These are phyloP conservation scores for cat (Felis catus) DNA, from an alignment of 2,113 vertebrate genomes.

Conservation along the genomic window DNA sequence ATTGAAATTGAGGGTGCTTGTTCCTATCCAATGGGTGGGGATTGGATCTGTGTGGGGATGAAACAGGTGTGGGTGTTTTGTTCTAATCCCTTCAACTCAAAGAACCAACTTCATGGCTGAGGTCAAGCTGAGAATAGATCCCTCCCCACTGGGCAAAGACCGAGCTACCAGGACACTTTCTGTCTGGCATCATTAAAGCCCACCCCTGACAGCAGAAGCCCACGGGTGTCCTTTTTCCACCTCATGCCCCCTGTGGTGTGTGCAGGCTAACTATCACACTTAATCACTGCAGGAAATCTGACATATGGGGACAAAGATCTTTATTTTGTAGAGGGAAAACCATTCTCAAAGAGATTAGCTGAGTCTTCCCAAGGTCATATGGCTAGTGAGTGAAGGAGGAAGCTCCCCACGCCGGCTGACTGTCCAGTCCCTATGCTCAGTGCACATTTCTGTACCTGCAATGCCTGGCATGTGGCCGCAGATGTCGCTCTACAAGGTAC, in stretches of 20 bases:
- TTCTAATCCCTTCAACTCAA: constrained; percentile 26
- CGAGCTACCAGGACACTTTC: background rate
- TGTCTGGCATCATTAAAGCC: background rate
- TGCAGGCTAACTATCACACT: constrained; percentile 31
- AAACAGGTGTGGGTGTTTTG: constrained; percentile 31
- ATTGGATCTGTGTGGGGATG: background rate
- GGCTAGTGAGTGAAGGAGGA: background rate
- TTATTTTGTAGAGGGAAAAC: background rate
- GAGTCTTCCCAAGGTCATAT: background rate
- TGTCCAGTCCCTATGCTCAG: rapidly evolving
- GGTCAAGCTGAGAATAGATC: constrained; percentile 32
- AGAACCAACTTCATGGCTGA: background rate
- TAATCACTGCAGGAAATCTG: background rate
- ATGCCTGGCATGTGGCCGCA: background rate
- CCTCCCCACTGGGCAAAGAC: background rate
- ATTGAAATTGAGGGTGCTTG: background rate
- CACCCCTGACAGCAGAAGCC: background rate
- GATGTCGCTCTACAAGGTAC: background rate
- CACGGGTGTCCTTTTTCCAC: background rate
- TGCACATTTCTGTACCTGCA: no score
- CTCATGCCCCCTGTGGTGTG: background rate
- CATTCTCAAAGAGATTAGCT: background rate
- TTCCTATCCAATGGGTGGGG: background rate
- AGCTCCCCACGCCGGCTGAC: background rate
- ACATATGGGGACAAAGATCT: background rate